Base-by-base conservation (phyloP, 2,113 vertebrate species). In the Chamaea fasciata region DNA sequence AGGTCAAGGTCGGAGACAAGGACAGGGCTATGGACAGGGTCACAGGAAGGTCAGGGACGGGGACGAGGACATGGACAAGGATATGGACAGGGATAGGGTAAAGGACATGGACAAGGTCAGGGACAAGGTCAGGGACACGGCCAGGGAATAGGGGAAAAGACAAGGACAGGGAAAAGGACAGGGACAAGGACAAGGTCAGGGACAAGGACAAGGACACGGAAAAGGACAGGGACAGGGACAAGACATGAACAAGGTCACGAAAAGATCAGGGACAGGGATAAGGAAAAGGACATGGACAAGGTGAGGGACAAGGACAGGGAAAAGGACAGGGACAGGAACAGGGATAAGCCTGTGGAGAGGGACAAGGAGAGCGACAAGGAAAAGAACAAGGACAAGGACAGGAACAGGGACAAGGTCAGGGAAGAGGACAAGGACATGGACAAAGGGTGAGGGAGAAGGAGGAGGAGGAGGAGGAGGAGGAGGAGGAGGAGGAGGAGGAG, bases 171-270 rank as follows among this genome's bases (percentile, higher is more conserved):
- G 20, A 2, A 15, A 30, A 1, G 44, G n/a, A 8, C 4, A 59
- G 1, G 71, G 53, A 23, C 11, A 46, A 0, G 44, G 41, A 11
- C 1, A 46, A 1, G n/a, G 18, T 15, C 2, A 50, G 0, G 26
- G 24, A 35, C 4, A 26, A 2, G 65, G 3, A 6, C 11, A 47
- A 0, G 11, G 8, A 19, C 5, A 49, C 0, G 23, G 5, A 16
- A 26, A n/a, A n/a, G 1, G 24, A 3, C 8, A 42, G 1, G 8
- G 11, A 0, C 4, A 28, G 13, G 42, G 6, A 10, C 12, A 41
- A 3, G 12, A n/a, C n/a, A n/a, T n/a, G n/a, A n/a, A n/a, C n/a
- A n/a, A n/a, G n/a, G n/a, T n/a, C n/a, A n/a, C n/a, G n/a, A n/a
- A n/a, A n/a, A n/a, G n/a, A n/a, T n/a, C n/a, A n/a, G n/a, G 24